Evolutionary conservation across 1,140 invertebrate species (phyloP).

Genomic region (Rhynchophorus ferrugineus): DNA sequence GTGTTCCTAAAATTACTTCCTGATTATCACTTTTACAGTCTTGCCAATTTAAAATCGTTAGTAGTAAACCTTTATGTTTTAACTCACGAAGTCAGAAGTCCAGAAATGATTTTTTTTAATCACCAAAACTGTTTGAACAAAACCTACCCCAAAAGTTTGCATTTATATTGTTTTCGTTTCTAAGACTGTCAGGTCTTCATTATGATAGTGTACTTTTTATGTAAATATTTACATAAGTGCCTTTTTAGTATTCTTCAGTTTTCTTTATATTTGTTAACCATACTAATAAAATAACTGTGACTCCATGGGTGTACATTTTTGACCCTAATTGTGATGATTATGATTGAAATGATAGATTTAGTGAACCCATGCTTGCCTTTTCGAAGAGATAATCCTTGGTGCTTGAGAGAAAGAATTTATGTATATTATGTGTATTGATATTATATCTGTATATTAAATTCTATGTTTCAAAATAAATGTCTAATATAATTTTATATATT

Average conservation of each 20-base stretch:
- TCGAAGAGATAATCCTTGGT: constrained; percentile 13
- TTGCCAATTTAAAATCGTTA: too few species aligned
- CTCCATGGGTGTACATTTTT: not conserved
- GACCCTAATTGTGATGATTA: constrained; percentile 18
- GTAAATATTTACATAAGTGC: constrained; percentile 14
- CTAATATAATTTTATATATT: constrained; percentile 11
- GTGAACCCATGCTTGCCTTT: constrained; percentile 22
- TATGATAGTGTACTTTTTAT: not conserved
- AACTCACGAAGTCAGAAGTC: too few species aligned
- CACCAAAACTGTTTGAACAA: too few species aligned
- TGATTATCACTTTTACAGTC: too few species aligned
- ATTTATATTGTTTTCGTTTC: too few species aligned
- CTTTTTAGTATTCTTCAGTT: constrained; percentile 9
- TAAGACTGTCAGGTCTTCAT: too few species aligned
- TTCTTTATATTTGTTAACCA: not conserved
- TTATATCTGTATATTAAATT: constrained; percentile 19
- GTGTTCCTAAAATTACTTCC: too few species aligned
- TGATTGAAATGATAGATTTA: constrained; percentile 9
- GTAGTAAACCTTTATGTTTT: too few species aligned
- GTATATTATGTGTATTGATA: constrained; percentile 20
- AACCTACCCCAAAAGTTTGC: too few species aligned
- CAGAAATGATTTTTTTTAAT: too few species aligned
- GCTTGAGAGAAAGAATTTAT: constrained; percentile 22
- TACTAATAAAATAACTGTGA: not conserved
- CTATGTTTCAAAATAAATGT: constrained; percentile 17